phyloP scores from a whole-genome alignment of 2,888 invertebrate species.

The Zaprionus bogoriensis region DNA sequence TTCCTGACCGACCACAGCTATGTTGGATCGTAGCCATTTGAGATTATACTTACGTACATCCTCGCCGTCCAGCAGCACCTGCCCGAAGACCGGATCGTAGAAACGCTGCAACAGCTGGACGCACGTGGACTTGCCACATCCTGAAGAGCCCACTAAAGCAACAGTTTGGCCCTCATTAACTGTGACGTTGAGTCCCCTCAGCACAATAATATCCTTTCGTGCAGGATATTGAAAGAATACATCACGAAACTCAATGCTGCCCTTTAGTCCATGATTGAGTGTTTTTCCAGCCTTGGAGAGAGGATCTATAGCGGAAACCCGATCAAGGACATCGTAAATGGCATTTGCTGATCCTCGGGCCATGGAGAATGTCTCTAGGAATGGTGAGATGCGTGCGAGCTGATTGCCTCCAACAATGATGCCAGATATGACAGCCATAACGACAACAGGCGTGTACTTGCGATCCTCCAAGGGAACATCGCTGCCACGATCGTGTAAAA shows the following conservation, averaged over 20 bases:
- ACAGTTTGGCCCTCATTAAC: conserved; percentile 87
- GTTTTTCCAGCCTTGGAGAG: conserved; percentile 87
- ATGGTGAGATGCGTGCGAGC: conserved; percentile 88
- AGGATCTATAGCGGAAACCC: conserved; percentile 88
- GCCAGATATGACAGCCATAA: conserved; percentile 89
- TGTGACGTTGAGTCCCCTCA: conserved; percentile 86
- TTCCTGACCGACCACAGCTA: conserved; percentile 94
- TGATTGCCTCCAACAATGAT: conserved; percentile 90
- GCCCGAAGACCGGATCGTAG: conserved; percentile 86
- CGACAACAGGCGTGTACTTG: conserved; percentile 87
- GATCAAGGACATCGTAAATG: conserved; percentile 89
- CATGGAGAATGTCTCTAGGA: conserved; percentile 88
- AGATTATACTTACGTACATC: conserved; percentile 88
- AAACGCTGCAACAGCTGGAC: conserved; percentile 87
- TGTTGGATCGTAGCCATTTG: conserved; percentile 88
- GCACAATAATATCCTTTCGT: conserved; percentile 87
- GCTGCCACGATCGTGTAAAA: conserved; percentile 85
- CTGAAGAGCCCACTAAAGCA: conserved; percentile 88
- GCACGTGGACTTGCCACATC: conserved; percentile 92
- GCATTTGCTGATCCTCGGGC: conserved; percentile 89
- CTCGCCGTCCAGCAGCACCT: conserved; percentile 85
- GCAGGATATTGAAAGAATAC: conserved; percentile 90
- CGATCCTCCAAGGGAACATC: conserved; percentile 83
- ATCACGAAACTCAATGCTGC: conserved; percentile 87
- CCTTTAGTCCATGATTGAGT: conserved; percentile 83